phyloP scores from a whole-genome alignment of 2,888 invertebrate genomes.

The Microctonus brassicae region DNA sequence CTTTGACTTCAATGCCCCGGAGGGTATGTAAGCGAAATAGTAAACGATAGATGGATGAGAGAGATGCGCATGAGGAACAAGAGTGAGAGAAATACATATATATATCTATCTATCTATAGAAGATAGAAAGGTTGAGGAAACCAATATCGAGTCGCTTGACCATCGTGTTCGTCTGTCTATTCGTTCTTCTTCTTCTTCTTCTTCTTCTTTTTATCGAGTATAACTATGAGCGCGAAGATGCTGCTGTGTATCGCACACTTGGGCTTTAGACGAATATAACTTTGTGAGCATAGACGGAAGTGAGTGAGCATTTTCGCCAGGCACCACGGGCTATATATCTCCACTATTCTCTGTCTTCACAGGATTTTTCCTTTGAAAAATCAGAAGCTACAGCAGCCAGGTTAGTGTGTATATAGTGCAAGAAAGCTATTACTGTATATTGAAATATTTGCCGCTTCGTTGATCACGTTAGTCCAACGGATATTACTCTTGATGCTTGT shows the following conservation, averaged over 20 bases:
- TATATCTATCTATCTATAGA: too few relatives aligned
- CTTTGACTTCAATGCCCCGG: constrained; percentile 14
- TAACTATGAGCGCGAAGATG: neutral
- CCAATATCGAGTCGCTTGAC: constrained; percentile 25
- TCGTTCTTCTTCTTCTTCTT: neutral
- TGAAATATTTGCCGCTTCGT: constrained; percentile 57
- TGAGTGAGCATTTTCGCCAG: constrained; percentile 12
- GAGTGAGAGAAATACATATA: neutral
- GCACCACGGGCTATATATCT: neutral
- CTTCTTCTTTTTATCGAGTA: too few relatives aligned
- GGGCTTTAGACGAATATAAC: neutral
- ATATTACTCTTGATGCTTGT: constrained; percentile 42
- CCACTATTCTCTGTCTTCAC: neutral
- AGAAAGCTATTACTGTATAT: neutral
- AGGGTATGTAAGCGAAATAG: constrained; percentile 1
- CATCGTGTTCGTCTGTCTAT: neutral
- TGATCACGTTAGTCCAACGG: constrained; percentile 56
- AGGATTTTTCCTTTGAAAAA: constrained; percentile 53
- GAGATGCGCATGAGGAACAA: neutral
- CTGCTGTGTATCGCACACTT: constrained; percentile 3
- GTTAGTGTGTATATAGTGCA: neutral
- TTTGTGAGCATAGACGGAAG: neutral
- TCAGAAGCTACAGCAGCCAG: constrained; percentile 45
- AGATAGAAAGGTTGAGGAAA: constrained; percentile 16
- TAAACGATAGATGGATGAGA: neutral